Percentiles rank a stretch among this genome's conserved stretches.
Conservation (phyloP, 2,888 invertebrate species). For the Drosophila multiciliata region DNA sequence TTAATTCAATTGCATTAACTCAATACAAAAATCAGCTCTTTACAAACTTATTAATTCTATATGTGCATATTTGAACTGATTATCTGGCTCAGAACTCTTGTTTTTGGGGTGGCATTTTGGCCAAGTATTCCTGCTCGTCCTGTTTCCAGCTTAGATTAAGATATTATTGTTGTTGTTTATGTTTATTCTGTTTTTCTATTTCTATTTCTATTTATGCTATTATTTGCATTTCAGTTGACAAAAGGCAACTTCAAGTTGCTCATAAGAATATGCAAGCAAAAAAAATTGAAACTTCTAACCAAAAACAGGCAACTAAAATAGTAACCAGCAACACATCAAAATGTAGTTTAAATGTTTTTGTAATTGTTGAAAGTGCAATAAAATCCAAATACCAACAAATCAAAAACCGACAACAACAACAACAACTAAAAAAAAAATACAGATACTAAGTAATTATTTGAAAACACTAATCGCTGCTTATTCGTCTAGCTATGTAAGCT, state of each 20-base stretch:
- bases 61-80: background rate
- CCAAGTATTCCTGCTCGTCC: conserved; percentile 26
- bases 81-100: background rate
- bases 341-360: conserved; percentile 22
- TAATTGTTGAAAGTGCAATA: conserved; percentile 51
- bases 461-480: conserved; percentile 47
- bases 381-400: conserved; percentile 13
- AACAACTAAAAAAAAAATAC: conserved; percentile 15
- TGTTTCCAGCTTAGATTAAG: conserved; percentile 47
- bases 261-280: conserved; percentile 19
- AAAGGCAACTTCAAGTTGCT: conserved; percentile 51
- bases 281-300: conserved; percentile 9
- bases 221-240: conserved; percentile 53
- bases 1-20: background rate
- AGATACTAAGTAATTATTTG: conserved; percentile 13
- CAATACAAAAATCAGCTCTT: background rate
- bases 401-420: background rate
- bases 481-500: conserved; percentile 62
- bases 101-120: conserved; percentile 9
- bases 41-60: background rate
- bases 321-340: conserved; percentile 6
- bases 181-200: conserved; percentile 28
- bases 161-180: conserved; percentile 49
- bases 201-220: conserved; percentile 36
- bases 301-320: conserved; percentile 14